A percentile compares a stretch with the other conserved stretches of the same genome.
These are phyloP conservation scores for Atractosteus spatula DNA, from an alignment of 2,113 vertebrate species.

Conservation along the genomic window DNA sequence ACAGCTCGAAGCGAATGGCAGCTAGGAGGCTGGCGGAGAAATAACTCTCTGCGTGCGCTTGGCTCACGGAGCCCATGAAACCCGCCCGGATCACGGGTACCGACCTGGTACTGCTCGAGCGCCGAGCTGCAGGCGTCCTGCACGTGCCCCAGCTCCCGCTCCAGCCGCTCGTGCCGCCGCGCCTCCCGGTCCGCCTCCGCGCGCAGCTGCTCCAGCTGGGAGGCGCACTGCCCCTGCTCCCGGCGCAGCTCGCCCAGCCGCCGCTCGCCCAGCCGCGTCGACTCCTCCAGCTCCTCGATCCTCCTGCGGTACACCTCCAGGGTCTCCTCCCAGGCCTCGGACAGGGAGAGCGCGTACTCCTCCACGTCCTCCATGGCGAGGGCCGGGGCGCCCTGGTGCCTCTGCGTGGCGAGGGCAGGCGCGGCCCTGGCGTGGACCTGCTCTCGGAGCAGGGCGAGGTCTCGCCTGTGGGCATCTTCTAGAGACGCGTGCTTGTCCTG, in stretches of 20 bases:
- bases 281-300: constrained; percentile 74
- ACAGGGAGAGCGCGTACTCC: constrained; percentile 66
- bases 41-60: too few species aligned
- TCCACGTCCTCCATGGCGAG: constrained; percentile 70
- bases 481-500: constrained; percentile 64
- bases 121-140: constrained; percentile 68
- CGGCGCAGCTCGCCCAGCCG: constrained; percentile 67
- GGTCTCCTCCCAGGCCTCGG: constrained; percentile 74
- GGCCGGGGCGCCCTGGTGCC: constrained; percentile 44
- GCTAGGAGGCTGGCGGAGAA: too few species aligned
- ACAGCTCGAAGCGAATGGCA: too few species aligned
- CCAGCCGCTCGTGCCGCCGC: constrained; percentile 68
- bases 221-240: constrained; percentile 66
- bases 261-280: constrained; percentile 62
- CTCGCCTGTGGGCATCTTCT: constrained; percentile 65
- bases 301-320: constrained; percentile 77
- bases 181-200: constrained; percentile 66
- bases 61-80: too few species aligned
- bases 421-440: constrained; percentile 53
- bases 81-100: background rate
- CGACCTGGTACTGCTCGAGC: constrained; percentile 77
- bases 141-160: constrained; percentile 72
- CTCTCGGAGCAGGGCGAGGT: constrained; percentile 56
- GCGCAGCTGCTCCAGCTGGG: constrained; percentile 69
- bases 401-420: constrained; percentile 48